A percentile compares a stretch with the other conserved stretches of the same genome.
Conservation (phyloP, 2,888 invertebrate species). For the Neocrepidodera transversa region DNA sequence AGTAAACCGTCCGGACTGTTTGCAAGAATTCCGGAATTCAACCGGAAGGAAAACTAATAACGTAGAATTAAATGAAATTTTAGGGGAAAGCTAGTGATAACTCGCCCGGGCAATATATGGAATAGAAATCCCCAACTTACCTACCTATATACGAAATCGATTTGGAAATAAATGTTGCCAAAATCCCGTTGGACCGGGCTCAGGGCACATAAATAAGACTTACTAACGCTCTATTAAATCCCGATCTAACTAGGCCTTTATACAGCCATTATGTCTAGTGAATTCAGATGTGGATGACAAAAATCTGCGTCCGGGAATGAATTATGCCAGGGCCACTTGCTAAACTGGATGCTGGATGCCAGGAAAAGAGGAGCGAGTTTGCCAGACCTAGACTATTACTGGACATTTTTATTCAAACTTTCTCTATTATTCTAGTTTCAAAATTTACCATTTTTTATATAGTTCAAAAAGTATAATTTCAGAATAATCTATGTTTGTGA, state of each 20-base stretch:
- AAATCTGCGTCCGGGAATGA: constrained; percentile 20
- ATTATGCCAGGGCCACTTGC: constrained; percentile 8
- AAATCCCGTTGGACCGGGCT: constrained; percentile 10
- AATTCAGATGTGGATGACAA: constrained; percentile 21
- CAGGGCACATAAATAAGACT: constrained; percentile 21
- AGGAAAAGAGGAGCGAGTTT: not conserved
- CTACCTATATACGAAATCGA: constrained; percentile 24
- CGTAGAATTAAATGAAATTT: constrained; percentile 25
- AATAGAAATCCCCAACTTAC: constrained; percentile 16
- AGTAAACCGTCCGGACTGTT: not conserved
- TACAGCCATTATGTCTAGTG: constrained; percentile 29
- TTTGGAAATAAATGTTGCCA: constrained; percentile 24
- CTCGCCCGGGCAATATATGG: constrained; percentile 15
- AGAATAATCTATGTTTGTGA: too few species aligned
- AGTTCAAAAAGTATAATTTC: too few species aligned
- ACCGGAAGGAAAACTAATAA: constrained; percentile 24
- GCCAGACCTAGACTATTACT: too few species aligned
- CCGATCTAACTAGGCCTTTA: constrained; percentile 26
- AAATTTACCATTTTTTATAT: too few species aligned
- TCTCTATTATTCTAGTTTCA: too few species aligned
- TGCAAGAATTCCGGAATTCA: not conserved
- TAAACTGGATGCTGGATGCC: not conserved
- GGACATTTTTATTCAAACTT: too few species aligned
- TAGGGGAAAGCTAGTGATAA: constrained; percentile 6
- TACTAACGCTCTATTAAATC: constrained; percentile 27